phyloP scores from a whole-genome alignment of 2,113 vertebrate species.

The Eonycteris spelaea region DNA sequence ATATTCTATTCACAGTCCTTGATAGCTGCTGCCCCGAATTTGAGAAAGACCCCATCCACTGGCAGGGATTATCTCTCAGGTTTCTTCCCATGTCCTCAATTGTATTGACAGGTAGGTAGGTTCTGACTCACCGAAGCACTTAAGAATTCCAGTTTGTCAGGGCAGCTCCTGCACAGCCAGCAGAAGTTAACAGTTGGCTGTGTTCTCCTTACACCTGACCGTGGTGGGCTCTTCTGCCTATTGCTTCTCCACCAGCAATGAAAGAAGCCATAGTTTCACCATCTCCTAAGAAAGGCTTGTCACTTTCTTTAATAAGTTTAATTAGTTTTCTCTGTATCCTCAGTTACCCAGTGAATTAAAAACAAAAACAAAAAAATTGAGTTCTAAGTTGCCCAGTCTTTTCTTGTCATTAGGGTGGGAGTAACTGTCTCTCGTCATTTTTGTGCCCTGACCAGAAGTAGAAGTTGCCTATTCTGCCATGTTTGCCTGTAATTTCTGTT shows the following conservation, averaged over 20 bases:
- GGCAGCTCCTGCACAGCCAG: background rate
- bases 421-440: background rate
- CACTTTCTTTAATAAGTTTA: background rate
- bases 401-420: background rate
- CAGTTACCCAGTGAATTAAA: background rate
- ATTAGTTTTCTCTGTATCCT: background rate
- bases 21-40: background rate
- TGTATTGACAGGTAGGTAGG: background rate
- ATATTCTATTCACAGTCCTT: background rate
- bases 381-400: background rate
- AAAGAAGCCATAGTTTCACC: background rate
- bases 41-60: background rate
- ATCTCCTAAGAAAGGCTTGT: background rate
- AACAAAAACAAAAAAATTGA: background rate
- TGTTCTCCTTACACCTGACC: background rate
- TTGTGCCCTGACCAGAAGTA: background rate
- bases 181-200: no score
- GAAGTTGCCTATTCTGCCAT: background rate
- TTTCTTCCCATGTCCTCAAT: background rate
- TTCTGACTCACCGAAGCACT: background rate
- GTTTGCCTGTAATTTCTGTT: background rate
- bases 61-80: background rate
- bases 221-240: no score
- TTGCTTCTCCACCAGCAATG: background rate
- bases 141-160: background rate